A percentile compares a stretch with the other conserved stretches of the same genome.
phyloP scores from a whole-genome alignment of 1,140 invertebrate species.

The Aleiodes sp. region DNA sequence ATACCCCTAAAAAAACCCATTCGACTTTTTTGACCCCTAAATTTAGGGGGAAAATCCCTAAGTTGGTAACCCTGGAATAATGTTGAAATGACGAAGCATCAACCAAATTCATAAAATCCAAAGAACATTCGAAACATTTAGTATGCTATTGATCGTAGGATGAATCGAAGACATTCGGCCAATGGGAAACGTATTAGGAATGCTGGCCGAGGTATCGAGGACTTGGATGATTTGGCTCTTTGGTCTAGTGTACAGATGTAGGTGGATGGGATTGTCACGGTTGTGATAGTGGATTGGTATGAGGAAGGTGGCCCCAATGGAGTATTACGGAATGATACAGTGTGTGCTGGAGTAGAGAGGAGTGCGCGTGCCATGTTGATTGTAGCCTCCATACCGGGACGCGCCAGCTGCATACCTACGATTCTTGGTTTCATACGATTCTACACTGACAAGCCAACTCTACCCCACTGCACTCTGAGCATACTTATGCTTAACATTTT shows the following conservation, averaged over 20 bases:
- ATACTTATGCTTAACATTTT: no score
- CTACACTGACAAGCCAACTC: neutral
- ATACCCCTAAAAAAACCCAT: no score
- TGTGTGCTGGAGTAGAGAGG: constrained; percentile 32
- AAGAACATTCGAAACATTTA: neutral
- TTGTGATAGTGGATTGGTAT: constrained; percentile 7
- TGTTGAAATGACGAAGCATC: no score
- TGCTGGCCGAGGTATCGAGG: neutral
- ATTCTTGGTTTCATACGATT: constrained; percentile 47
- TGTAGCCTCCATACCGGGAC: constrained; percentile 51
- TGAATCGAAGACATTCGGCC: constrained; percentile 6
- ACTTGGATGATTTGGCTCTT: constrained; percentile 1
- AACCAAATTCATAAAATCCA: no score
- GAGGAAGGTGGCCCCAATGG: constrained; percentile 31
- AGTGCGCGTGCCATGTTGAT: constrained; percentile 54
- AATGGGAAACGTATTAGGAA: neutral
- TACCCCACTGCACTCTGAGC: no score
- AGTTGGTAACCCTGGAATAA: no score
- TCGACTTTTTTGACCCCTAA: no score
- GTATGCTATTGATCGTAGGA: neutral
- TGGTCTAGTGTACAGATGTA: constrained; percentile 15
- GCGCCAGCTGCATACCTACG: constrained; percentile 53
- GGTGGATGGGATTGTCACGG: constrained; percentile 8
- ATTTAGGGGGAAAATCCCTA: no score
- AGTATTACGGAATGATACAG: constrained; percentile 28